Conservation (phyloP, 1,140 invertebrate species). For the Drosophila nikananu region DNA sequence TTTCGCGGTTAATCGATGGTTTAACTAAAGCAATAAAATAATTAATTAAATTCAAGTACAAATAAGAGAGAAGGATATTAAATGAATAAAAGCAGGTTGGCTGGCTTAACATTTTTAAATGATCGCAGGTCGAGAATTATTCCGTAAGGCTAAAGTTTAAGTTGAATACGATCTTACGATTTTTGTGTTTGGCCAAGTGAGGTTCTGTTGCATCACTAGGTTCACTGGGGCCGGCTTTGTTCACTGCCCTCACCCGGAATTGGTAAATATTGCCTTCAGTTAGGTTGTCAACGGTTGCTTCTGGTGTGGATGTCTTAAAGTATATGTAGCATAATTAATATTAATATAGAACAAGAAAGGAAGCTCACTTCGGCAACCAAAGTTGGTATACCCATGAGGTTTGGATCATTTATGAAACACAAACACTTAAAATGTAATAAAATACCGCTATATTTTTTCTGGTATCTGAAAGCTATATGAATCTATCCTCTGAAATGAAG, state of each 20-base stretch:
- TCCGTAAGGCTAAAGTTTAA: conserved; percentile 4
- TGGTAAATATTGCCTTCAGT: conserved; percentile 97
- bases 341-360: not conserved
- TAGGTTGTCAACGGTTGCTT: conserved; percentile 93
- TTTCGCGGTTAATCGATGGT: conserved; percentile 96
- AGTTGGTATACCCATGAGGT: no score
- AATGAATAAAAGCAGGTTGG: conserved; percentile 40
- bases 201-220: conserved; percentile 95
- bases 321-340: conserved; percentile 12
- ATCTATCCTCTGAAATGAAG: no score
- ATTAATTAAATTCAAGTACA: not conserved
- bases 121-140: not conserved
- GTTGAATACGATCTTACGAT: conserved; percentile 88
- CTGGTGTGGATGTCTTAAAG: conserved; percentile 89
- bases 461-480: no score
- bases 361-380: no score
- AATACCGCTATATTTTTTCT: no score
- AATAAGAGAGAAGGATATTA: not conserved
- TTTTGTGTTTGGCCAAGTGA: conserved; percentile 95
- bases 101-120: conserved; percentile 64
- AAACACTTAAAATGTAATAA: no score
- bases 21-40: conserved; percentile 88
- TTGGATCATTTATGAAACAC: no score
- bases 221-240: conserved; percentile 97
- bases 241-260: conserved; percentile 96